These are phyloP conservation scores for Sphaerophoria taeniata DNA, from an alignment of 2,888 invertebrate species.

Conservation along the genomic window DNA sequence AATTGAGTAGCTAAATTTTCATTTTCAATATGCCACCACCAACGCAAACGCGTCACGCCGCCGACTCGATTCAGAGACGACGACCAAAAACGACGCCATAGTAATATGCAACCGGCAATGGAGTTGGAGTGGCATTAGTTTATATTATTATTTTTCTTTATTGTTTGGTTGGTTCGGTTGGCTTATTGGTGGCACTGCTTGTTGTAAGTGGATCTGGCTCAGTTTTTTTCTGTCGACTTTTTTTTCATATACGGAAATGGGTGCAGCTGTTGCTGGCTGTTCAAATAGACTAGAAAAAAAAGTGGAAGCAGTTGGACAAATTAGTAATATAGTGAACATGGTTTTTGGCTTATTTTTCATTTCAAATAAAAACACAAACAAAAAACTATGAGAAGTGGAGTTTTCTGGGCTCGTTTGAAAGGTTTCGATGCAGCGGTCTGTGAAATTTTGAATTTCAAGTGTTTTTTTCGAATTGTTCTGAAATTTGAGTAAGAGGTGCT, in stretches of 20 bases:
- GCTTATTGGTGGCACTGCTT: slow-evolving; percentile 11
- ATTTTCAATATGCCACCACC: slow-evolving; percentile 61
- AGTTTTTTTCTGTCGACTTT: background rate
- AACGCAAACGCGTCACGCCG: background rate
- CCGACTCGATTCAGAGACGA: background rate
- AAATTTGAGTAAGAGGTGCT: background rate
- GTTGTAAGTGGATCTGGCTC: slow-evolving; percentile 28
- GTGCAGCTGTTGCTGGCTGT: slow-evolving; percentile 59
- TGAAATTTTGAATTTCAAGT: background rate
- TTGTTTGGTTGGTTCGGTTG: background rate
- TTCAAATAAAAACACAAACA: slow-evolving; percentile 16
- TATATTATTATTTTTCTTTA: slow-evolving; percentile 31
- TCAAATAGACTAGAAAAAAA: slow-evolving; percentile 17
- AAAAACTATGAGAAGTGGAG: slow-evolving; percentile 37
- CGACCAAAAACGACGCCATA: background rate
- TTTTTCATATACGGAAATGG: slow-evolving; percentile 51
- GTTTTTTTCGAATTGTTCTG: background rate
- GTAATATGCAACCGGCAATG: slow-evolving; percentile 22
- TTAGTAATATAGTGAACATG: slow-evolving; percentile 59
- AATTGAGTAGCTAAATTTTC: slow-evolving; percentile 53
- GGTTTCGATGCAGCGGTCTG: slow-evolving; percentile 44
- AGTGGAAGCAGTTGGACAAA: slow-evolving; percentile 63
- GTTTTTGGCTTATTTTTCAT: slow-evolving; percentile 22
- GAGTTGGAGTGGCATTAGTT: slow-evolving; percentile 52
- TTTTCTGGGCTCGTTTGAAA: slow-evolving; percentile 31